Base-by-base conservation (phyloP, 2,113 vertebrate species). In the Callipepla squamata region DNA sequence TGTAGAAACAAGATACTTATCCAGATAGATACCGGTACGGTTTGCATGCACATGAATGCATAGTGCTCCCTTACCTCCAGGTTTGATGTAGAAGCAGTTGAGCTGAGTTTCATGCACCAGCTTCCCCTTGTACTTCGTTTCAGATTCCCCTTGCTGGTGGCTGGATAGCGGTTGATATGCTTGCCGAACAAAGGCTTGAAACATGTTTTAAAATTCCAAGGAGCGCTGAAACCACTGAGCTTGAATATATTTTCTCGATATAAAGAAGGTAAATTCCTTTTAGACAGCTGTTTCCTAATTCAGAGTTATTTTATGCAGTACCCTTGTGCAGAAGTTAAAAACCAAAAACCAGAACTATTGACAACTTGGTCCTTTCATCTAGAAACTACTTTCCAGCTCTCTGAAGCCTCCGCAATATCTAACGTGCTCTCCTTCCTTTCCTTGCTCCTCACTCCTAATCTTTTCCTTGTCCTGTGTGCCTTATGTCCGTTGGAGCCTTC, bases 61-160 rank as follows among this genome's bases (percentile, higher is more conserved):
- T 32, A n/a, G 40, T 3, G 66, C 15, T 61, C 48, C 73, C 99
- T 99, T 99, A 99, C 99, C 99, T 99, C 98, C 98, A 30, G 99
- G 98, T 78, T 96, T 97, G 85, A 98, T 97, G 70, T 98, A 98
- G 73, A 97, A 98, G 78, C 98, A 99, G 86, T 97, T 98, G 70
- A 99, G 98, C 79, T 99, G 98, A 86, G 94, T 98, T 98, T 99
- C 99, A 0, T 98, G 98, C 87, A 99, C 98, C 96, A 99, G 74
- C 65, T 98, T 98, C 68, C 99, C 99, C 94, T 98, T 99, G 88
- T 98, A 99, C 87, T 97, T 98, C 16, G 94, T 89, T 34, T 99
- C 98, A 0, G 97, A 94, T 67, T 98, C 98, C 23, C 96, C 97
- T 30, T 98, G 83, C 75, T 97, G 97, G 57, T 98, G 97, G 87